Evolutionary conservation across 2,797 vertebrate genomes (phyloP).

Genomic region (Karalla daura): DNA sequence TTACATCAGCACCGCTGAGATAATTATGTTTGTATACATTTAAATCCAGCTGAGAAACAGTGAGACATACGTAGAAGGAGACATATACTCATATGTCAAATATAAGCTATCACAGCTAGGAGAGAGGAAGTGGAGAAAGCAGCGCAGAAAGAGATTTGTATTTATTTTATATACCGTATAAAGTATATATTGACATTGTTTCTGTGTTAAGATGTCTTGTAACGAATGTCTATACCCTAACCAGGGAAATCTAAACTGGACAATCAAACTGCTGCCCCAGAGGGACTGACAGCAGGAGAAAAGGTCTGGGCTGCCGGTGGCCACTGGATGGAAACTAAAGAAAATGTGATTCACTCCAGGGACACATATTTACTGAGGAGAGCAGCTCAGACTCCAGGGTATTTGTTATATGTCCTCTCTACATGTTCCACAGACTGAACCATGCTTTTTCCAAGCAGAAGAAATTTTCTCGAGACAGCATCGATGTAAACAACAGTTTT

Average conservation of each 20-base stretch:
- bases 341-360: conserved; percentile 40
- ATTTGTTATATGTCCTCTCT: conserved; percentile 49
- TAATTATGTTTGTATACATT: conserved; percentile 38
- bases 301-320: conserved; percentile 39
- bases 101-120: conserved; percentile 49
- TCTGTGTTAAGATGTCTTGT: conserved; percentile 77
- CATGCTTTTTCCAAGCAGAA: conserved; percentile 49
- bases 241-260: conserved; percentile 66
- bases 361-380: conserved; percentile 39
- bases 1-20: conserved; percentile 74
- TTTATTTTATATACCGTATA: conserved; percentile 86
- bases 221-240: conserved; percentile 62
- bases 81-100: conserved; percentile 48
- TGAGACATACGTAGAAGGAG: conserved; percentile 32
- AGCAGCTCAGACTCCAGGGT: conserved; percentile 51
- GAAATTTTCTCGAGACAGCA: conserved; percentile 58
- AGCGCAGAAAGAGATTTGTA: conserved; percentile 82
- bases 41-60: conserved; percentile 27
- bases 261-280: conserved; percentile 64
- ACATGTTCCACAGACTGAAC: conserved; percentile 49
- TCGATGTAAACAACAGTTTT: conserved; percentile 75
- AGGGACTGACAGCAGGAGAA: conserved; percentile 36
- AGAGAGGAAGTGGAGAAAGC: conserved; percentile 48
- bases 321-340: conserved; percentile 52
- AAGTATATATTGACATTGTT: conserved; percentile 82